These are phyloP conservation scores for Cricetomys ansorgei DNA, from an alignment of 2,113 vertebrate species.

Conservation along the genomic window DNA sequence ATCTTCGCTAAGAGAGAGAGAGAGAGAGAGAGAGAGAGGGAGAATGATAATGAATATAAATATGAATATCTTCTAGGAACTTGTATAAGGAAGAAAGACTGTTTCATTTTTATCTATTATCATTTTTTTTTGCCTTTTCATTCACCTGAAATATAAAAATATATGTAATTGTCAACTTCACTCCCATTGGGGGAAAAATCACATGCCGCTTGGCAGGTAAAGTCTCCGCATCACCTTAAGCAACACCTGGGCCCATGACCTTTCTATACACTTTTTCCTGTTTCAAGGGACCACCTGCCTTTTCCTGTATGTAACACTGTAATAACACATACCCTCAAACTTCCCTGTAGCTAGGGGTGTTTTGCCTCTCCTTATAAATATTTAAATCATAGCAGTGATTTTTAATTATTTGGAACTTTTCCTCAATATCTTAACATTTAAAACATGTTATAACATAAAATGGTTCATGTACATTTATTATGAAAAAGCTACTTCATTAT, in stretches of 20 bases:
- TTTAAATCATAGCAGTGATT: not conserved
- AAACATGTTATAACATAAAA: slow-evolving; percentile 1
- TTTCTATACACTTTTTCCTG: not conserved
- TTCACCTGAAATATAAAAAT: not conserved
- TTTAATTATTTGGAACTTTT: slow-evolving; percentile 47
- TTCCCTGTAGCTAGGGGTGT: not conserved
- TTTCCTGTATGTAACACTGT: not conserved
- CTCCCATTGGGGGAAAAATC: too few relatives aligned
- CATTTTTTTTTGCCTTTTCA: not conserved
- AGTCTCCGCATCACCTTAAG: not conserved
- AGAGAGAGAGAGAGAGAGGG: not conserved
- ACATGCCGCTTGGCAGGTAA: too few relatives aligned
- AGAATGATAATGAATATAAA: too few relatives aligned
- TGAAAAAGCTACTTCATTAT: not conserved
- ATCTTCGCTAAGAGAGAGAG: not conserved
- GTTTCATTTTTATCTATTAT: not conserved
- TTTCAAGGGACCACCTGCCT: not conserved
- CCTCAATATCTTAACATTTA: slow-evolving; percentile 26
- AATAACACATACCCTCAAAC: not conserved
- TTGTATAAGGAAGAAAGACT: not conserved
- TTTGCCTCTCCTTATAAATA: not conserved
- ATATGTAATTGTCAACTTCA: not conserved
- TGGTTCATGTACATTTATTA: not conserved
- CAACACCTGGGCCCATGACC: not conserved
- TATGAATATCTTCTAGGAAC: not conserved